phyloP scores from a whole-genome alignment of 2,797 vertebrate species.

The Coendou prehensilis region DNA sequence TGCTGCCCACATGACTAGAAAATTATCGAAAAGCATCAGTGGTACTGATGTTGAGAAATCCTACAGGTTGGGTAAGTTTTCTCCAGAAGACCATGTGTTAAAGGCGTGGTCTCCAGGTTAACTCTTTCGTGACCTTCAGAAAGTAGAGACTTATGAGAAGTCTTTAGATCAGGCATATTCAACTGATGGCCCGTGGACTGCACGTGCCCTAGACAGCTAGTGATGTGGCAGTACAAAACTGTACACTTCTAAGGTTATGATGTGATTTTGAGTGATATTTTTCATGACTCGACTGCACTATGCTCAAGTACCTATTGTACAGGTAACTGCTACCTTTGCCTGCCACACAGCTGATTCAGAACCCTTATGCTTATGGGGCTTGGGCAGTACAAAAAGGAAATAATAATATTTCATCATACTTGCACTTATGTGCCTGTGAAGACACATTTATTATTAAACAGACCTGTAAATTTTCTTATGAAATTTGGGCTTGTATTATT shows the following conservation, averaged over 20 bases:
- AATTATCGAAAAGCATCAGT: background rate
- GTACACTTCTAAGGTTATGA: background rate
- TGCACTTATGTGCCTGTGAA: background rate
- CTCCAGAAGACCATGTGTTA: background rate
- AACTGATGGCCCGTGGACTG: background rate
- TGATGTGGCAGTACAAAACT: too few species aligned
- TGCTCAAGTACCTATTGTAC: background rate
- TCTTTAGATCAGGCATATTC: background rate
- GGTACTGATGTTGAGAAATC: background rate
- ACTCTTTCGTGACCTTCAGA: background rate
- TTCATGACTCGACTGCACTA: background rate
- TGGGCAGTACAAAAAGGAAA: background rate
- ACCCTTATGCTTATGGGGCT: background rate
- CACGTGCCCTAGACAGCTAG: background rate
- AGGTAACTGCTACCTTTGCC: background rate
- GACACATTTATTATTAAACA: background rate
- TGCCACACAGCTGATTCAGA: background rate
- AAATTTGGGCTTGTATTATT: background rate
- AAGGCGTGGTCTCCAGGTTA: background rate
- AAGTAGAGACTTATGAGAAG: background rate
- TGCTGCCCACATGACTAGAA: background rate
- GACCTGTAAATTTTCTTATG: background rate
- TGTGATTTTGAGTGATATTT: background rate
- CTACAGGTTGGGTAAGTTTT: background rate
- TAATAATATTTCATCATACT: background rate